Conservation (phyloP, 2,113 vertebrate species). For the Oreotrochilus melanogaster region DNA sequence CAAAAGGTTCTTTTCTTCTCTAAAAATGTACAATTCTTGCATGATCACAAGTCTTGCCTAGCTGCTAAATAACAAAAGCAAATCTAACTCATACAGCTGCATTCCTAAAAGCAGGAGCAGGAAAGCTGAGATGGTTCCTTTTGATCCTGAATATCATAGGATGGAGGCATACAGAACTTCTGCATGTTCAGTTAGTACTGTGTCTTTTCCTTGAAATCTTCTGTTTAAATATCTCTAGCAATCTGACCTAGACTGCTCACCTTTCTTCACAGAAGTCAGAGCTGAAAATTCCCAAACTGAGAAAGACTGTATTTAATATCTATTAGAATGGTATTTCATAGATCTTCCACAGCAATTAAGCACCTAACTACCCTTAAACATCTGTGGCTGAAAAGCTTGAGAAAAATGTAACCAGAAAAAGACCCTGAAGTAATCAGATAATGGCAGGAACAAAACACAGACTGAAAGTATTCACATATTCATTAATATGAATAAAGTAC, state of each 20-base stretch:
- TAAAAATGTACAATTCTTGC: neutral
- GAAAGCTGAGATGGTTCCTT: neutral
- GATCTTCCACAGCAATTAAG: slow-evolving; percentile 4
- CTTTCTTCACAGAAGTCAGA: neutral
- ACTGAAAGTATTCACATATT: neutral
- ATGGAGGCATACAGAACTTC: neutral
- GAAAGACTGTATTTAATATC: neutral
- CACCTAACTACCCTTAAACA: neutral
- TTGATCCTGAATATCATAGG: neutral
- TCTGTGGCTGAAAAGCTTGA: neutral
- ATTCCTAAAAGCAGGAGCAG: neutral
- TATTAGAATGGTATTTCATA: neutral
- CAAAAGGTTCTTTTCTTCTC: slow-evolving; percentile 7
- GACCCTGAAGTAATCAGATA: neutral
- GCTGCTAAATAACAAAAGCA: neutral
- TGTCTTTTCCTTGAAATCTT: neutral
- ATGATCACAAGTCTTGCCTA: slow-evolving; percentile 1
- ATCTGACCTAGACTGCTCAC: neutral
- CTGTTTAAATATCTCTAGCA: neutral
- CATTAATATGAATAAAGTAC: neutral
- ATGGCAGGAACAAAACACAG: neutral
- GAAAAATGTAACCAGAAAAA: neutral
- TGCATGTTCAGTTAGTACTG: neutral
- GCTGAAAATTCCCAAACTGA: neutral
- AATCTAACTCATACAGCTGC: neutral